Evolutionary conservation across 2,113 vertebrate genomes (phyloP).

Genomic region (Haliaeetus leucogaster): DNA sequence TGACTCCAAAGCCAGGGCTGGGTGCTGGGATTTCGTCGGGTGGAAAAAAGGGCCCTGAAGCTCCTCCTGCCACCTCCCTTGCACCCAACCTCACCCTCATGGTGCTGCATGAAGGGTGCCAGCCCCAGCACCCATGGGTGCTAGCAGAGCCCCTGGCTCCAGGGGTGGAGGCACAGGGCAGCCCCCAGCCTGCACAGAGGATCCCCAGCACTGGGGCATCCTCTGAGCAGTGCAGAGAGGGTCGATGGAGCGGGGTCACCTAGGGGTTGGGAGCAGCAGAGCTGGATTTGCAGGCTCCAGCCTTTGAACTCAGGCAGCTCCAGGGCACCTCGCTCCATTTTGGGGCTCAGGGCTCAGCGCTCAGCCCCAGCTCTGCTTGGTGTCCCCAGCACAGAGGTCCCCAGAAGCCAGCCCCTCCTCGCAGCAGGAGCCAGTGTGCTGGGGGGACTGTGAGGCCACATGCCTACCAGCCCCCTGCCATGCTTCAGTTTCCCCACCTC

Average conservation of each 20-base stretch:
- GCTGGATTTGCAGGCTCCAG: slow-evolving; percentile 9
- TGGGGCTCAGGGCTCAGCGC: not conserved
- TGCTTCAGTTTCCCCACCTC: not conserved
- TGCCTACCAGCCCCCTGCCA: accelerated
- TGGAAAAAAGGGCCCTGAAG: not conserved
- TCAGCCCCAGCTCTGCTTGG: not conserved
- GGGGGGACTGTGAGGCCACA: not conserved
- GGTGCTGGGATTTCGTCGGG: accelerated
- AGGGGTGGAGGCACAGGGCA: not conserved
- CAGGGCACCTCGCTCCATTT: not conserved
- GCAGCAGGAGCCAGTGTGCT: accelerated
- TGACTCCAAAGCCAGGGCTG: not conserved
- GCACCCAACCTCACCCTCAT: accelerated
- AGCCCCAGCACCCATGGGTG: not conserved
- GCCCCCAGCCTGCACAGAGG: not conserved
- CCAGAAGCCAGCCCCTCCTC: not conserved
- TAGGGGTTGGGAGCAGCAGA: not conserved
- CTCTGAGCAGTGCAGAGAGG: accelerated
- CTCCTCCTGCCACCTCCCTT: not conserved
- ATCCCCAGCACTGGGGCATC: not conserved
- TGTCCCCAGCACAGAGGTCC: accelerated
- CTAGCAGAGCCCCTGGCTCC: not conserved
- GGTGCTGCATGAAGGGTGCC: not conserved
- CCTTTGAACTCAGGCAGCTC: not conserved
- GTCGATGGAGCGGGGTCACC: accelerated